Evolutionary conservation across 2,888 invertebrate genomes (phyloP), one percentile per base, ranked within the genome.

Genomic region (Leptogaster cylindrica): DNA sequence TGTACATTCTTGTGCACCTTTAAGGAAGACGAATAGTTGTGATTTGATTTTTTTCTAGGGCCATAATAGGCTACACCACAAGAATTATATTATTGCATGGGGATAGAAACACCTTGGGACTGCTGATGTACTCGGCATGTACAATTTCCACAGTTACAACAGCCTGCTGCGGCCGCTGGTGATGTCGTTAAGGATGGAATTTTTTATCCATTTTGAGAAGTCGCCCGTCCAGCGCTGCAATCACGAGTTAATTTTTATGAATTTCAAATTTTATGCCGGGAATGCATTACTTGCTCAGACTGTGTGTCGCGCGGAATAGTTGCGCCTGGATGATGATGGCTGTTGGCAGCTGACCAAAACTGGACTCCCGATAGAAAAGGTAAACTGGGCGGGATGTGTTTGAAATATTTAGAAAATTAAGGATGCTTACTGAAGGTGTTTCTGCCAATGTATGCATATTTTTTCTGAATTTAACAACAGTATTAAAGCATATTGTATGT

Each of bases 11-110:
- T 65, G 20, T 64, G n/a, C 46, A 18, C 67, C 58, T 51, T 67
- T 69, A 69, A 69, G 69, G 69, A 67, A 69, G 65, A 69, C 63
- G 67, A 67, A 61, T 69, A 66, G 58, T 64, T 55, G 69, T 48
- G 64, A 67, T 69, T 67, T 67, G 46, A 66, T 69, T 69, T 69
- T 44, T 58, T 41, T 23, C 18, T 28, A 27, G 16, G 44, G 61
- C 41, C 55, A 36, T 61, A 44, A 61, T 44, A 61, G 44, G 61
- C 61, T 18, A n/a, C 61, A 14, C 12, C 27, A 10, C 8, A 28
- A 44, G 61, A 61, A 61, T 61, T 44, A 41, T 44, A 41, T 44
- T 61, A 27, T 61, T 61, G 61, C 44, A 61, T 61, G 61, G 44
- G 36, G 14, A 41, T 61, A 61, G 28, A 44, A 44, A 61, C 61